phyloP scores from a whole-genome alignment of 1,140 invertebrate species.

The Drosophila tani region DNA sequence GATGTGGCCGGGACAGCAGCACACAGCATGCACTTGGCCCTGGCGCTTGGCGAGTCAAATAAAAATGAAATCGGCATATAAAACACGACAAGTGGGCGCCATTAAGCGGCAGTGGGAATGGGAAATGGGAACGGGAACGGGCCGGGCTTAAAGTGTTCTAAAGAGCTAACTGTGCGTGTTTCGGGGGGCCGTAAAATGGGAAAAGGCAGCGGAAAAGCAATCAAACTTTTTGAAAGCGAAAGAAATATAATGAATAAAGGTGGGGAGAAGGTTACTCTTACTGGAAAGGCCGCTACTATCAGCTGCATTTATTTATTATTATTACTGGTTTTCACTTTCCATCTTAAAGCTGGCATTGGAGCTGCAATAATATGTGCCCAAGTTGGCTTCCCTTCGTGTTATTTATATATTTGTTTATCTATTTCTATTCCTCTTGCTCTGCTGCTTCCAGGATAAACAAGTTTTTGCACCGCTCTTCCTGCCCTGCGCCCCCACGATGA shows the following conservation, averaged over 20 bases:
- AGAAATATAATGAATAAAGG: constrained; percentile 35
- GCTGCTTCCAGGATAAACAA: constrained; percentile 40
- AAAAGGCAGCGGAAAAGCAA: constrained; percentile 34
- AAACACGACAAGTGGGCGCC: constrained; percentile 60
- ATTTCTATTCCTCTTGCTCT: constrained; percentile 32
- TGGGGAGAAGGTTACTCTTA: neutral
- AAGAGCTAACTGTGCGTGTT: constrained; percentile 19
- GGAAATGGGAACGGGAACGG: too few species aligned
- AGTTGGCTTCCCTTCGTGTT: constrained; percentile 10
- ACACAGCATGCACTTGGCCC: constrained; percentile 50
- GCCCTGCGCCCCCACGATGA: constrained; percentile 6
- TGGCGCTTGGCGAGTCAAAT: constrained; percentile 56
- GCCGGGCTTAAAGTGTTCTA: constrained; percentile 10
- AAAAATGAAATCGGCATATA: constrained; percentile 61
- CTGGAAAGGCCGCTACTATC: neutral
- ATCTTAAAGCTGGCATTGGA: constrained; percentile 2
- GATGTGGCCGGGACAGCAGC: constrained; percentile 22
- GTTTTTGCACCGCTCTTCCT: neutral
- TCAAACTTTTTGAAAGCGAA: constrained; percentile 43
- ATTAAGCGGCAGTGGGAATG: constrained; percentile 19
- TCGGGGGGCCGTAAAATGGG: constrained; percentile 10
- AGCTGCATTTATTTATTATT: constrained; percentile 2
- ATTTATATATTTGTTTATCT: constrained; percentile 58
- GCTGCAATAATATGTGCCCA: neutral
- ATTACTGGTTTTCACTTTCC: neutral